Base-by-base conservation (phyloP, 2,113 vertebrate genomes). In the Saccopteryx leptura region DNA sequence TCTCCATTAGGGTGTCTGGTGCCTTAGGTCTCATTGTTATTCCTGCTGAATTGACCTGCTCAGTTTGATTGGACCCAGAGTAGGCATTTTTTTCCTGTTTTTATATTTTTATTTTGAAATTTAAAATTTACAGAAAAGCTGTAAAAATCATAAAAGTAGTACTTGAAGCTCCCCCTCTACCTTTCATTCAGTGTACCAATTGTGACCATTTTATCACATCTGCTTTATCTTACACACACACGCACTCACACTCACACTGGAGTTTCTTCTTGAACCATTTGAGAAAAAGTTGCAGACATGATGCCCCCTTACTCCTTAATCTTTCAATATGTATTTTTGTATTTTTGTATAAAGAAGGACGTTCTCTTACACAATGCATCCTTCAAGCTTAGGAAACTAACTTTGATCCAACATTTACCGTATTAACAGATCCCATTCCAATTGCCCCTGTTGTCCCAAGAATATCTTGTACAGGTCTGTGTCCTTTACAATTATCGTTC, bases 51-150 rank as follows among this genome's bases (percentile, higher is more conserved):
- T 7, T 9, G 33, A 65, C 54, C 18, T 3, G n/a, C 24, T 71
- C 83, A n/a, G 52, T 63, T n/a, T 60, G 75, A 33, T 80, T 39
- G 10, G 23, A 78, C 10, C 31, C 23, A 65, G 12, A 18, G 9
- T 23, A 82, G 52, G 23, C 31, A 21, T 4, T 63, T 81, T 48
- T 58, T 50, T 5, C 52, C 54, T 63, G 61, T 54, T 78, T 76
- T 48, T n/a, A 4, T 83, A 4, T 72, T 94, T 90, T 97, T 58
- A 69, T 78, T 93, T 88, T 76, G 69, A 92, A 86, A 91, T 54
- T 54, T 83, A 58, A 81, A 93, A 39, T 76, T 17, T 48, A 71
- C 19, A 69, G 69, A 87, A 90, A 92, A 88, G 76, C 13, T 75
- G 1, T 75, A 72, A 81, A 50, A 87, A 46, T 46, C 46, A 48